These are phyloP conservation scores for Plebejus argus DNA, from an alignment of 2,888 invertebrate species.

Conservation along the genomic window DNA sequence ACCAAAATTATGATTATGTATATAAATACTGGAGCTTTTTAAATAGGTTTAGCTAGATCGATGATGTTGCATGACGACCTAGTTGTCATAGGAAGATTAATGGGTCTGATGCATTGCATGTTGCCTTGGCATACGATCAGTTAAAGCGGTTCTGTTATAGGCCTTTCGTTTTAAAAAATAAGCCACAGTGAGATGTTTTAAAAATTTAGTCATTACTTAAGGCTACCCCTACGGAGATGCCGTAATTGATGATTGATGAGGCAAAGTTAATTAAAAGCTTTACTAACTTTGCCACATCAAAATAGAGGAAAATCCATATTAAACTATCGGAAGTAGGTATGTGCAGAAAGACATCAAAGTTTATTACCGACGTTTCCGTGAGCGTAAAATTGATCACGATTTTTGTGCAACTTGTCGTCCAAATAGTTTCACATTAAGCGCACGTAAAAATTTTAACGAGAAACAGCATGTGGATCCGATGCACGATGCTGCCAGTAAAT, in stretches of 20 bases:
- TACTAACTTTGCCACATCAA: neutral
- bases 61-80: slow-evolving; percentile 4
- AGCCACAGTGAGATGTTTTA: too few relatives aligned
- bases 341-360: neutral
- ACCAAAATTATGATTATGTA: neutral
- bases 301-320: neutral
- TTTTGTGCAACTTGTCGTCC: neutral
- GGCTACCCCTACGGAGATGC: too few relatives aligned
- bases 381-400: slow-evolving; percentile 8
- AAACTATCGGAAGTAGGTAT: slow-evolving; percentile 11
- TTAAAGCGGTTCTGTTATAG: neutral
- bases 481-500: neutral
- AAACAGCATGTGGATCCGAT: neutral
- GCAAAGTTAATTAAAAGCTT: too few relatives aligned
- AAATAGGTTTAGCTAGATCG: neutral
- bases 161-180: neutral
- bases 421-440: neutral
- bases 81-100: slow-evolving; percentile 24
- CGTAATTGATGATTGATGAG: too few relatives aligned
- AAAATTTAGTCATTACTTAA: too few relatives aligned
- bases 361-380: slow-evolving; percentile 3
- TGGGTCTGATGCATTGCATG: slow-evolving; percentile 19
- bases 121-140: slow-evolving; percentile 3
- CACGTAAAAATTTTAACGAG: slow-evolving; percentile 27
- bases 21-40: neutral